These are phyloP conservation scores for Melanaphis sacchari DNA, from an alignment of 1,140 invertebrate genomes.

Conservation along the genomic window DNA sequence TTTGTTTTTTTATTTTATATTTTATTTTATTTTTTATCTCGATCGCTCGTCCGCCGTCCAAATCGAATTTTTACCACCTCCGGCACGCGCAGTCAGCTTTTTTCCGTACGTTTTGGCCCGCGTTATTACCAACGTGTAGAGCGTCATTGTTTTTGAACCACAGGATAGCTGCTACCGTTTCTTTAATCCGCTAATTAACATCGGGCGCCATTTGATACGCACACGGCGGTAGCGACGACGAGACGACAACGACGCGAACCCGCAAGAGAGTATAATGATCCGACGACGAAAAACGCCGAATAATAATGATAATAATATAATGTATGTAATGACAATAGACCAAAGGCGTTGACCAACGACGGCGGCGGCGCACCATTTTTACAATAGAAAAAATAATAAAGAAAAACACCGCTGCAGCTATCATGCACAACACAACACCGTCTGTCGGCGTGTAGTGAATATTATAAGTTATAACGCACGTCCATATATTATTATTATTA, in stretches of 20 bases:
- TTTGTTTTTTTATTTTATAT: neutral
- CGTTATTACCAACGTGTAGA: neutral
- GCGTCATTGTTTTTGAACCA: conserved; percentile 49
- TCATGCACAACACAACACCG: neutral
- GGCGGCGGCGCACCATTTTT: neutral
- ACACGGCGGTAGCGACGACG: neutral
- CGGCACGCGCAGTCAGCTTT: conserved; percentile 44
- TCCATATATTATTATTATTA: conserved; percentile 10
- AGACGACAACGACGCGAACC: neutral
- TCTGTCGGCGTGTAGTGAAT: neutral
- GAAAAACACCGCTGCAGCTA: neutral
- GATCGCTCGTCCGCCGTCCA: conserved; percentile 11
- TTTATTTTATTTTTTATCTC: neutral
- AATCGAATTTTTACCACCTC: conserved; percentile 58
- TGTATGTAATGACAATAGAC: conserved; percentile 36
- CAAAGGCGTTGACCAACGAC: conserved; percentile 33
- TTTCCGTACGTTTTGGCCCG: neutral
- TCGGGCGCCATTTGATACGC: conserved; percentile 46
- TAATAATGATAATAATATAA: conserved; percentile 38
- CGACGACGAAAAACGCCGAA: conserved; percentile 37
- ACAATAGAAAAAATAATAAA: conserved; percentile 22
- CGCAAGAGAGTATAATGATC: neutral
- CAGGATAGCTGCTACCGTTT: conserved; percentile 54
- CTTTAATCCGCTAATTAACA: conserved; percentile 57
- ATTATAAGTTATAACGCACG: conserved; percentile 4